Evolutionary conservation across 2,113 vertebrate genomes (phyloP).

Genomic region (Podarcis raffonei): DNA sequence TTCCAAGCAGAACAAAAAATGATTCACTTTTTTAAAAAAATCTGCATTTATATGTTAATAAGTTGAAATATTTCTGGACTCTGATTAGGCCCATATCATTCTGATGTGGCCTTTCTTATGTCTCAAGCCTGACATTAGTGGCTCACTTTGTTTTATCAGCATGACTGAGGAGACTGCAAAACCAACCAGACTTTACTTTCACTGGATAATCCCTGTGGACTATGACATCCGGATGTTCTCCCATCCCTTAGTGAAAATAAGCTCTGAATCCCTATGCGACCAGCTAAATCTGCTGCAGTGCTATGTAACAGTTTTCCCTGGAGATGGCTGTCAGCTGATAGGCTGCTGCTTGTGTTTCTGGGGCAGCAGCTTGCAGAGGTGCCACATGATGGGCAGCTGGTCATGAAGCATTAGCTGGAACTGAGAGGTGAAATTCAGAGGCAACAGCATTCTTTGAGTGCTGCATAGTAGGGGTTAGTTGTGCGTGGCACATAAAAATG

Average conservation of each 20-base stretch:
- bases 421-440: background rate
- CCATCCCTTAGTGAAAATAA: background rate
- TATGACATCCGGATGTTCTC: background rate
- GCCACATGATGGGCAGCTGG: background rate
- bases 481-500: background rate
- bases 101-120: background rate
- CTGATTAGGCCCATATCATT: slow-evolving; percentile 49
- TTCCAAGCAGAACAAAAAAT: background rate
- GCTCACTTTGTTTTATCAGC: background rate
- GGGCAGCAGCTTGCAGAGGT: background rate
- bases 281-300: background rate
- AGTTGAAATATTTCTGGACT: slow-evolving; percentile 51
- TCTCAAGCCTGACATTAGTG: background rate
- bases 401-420: background rate
- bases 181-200: background rate
- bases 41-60: background rate
- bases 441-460: background rate
- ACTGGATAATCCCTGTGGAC: background rate
- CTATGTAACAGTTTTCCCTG: background rate
- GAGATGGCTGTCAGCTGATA: slow-evolving; percentile 5
- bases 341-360: background rate
- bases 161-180: slow-evolving; percentile 10
- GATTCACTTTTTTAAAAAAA: background rate
- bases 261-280: background rate
- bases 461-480: background rate